Evolutionary conservation across 2,888 invertebrate species (phyloP), one percentile per base, ranked within the genome.

Genomic region (Drosophila kuntzei): DNA sequence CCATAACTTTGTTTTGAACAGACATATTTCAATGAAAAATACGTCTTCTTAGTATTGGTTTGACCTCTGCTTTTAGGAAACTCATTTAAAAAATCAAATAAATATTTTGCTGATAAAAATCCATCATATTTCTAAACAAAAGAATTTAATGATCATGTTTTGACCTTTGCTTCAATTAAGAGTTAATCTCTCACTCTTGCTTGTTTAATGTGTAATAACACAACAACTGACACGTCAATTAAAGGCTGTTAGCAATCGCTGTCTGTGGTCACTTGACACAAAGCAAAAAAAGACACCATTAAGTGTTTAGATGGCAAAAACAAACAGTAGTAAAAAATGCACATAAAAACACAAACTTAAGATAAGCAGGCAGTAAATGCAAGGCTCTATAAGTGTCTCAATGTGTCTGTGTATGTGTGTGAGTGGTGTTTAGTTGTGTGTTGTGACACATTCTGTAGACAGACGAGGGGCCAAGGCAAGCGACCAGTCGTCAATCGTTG

Each of bases 321-420:
- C 69, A 83, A 80, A 82, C 55, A 70, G 63, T 55, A 67, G 57
- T 70, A 62, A 71, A 80, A 78, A 70, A 51, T 76, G 71, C 68
- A 54, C 80, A 80, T 73, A 67, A 78, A 73, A 72, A 47, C 20
- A 43, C 16, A 53, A 60, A 57, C 62, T 49, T 47, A 60, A 67
- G 79, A 82, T 84, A 84, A 80, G 80, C 34, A 47, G 73, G 60
- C 76, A 61, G 58, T 34, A 62, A 82, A 65, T 82, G 83, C 83
- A 82, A 61, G 67, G 65, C 75, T 37, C 63, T 61, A 20, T 62
- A 60, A 63, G 32, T 59, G 43, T 49, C 12, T 43, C 22, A 43
- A 39, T 32, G 9, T 20, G 22, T 39, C 32, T 60, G 44, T 50
- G 9, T 44, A 36, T 57, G 14, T 63, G 6, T 22, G 2, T 39